Evolutionary conservation across 1,140 invertebrate genomes (phyloP).

Genomic region (Nautilus pompilius): DNA sequence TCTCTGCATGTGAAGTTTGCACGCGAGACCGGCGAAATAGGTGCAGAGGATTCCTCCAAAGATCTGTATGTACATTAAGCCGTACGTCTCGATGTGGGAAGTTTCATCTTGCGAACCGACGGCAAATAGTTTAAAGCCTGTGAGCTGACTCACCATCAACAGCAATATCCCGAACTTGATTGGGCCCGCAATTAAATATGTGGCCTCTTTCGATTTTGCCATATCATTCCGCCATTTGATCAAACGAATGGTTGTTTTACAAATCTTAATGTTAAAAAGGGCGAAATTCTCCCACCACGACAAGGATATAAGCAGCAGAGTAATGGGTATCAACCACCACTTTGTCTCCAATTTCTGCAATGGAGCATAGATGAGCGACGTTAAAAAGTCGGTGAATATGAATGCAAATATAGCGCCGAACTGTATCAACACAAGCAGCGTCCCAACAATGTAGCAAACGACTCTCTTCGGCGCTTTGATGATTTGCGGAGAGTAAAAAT

Average conservation of each 20-base stretch:
- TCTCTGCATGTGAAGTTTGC: conserved; percentile 51
- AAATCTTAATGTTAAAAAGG: conserved; percentile 59
- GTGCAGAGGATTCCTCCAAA: conserved; percentile 40
- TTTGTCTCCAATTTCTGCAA: conserved; percentile 10
- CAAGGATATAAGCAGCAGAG: conserved; percentile 80
- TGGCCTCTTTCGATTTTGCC: conserved; percentile 37
- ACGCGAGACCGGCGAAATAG: conserved; percentile 45
- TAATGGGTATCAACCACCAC: conserved; percentile 77
- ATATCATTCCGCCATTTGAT: conserved; percentile 32
- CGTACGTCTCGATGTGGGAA: conserved; percentile 27
- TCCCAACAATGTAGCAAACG: neutral
- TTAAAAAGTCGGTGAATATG: conserved; percentile 24
- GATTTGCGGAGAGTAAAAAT: conserved; percentile 20
- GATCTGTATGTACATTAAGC: conserved; percentile 41
- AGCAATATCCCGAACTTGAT: conserved; percentile 41
- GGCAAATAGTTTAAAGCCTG: too few species aligned
- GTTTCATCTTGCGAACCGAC: too few species aligned
- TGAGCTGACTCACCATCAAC: too few species aligned
- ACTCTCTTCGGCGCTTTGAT: conserved; percentile 18
- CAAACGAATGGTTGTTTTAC: conserved; percentile 32
- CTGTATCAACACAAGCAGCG: conserved; percentile 8
- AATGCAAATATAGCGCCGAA: conserved; percentile 31
- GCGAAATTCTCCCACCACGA: conserved; percentile 99
- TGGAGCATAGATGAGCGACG: conserved; percentile 21
- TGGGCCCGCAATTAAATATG: conserved; percentile 34